Evolutionary conservation across 2,888 invertebrate species (phyloP).

Genomic region (Cosmia trapezina): DNA sequence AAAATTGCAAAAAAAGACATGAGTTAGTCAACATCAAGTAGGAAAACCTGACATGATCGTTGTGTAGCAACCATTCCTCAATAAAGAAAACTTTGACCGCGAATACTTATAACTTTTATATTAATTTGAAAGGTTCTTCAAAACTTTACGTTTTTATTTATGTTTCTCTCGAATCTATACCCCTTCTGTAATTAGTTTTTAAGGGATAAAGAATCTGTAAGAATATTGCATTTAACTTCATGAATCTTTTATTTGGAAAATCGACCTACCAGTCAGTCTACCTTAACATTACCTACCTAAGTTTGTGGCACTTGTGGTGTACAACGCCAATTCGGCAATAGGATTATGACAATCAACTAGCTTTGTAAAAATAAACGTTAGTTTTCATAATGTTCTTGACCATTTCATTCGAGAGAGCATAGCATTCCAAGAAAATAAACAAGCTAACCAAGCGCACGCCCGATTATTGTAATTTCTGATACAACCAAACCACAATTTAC

Average conservation of each 20-base stretch:
- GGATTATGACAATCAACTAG: background rate
- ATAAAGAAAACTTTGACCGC: background rate
- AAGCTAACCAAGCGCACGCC: background rate
- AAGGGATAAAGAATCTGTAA: background rate
- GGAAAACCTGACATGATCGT: background rate
- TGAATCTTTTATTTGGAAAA: background rate
- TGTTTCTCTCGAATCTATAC: background rate
- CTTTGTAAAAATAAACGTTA: background rate
- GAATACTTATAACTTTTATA: conserved; percentile 5
- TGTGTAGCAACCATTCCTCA: background rate
- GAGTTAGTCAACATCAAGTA: background rate
- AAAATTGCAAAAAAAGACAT: background rate
- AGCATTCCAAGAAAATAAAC: conserved; percentile 10
- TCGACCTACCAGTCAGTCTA: too few species aligned
- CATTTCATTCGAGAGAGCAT: background rate
- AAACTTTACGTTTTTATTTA: background rate
- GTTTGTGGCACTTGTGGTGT: too few species aligned
- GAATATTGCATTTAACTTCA: background rate
- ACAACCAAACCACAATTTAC: conserved; percentile 16
- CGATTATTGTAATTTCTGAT: conserved; percentile 20
- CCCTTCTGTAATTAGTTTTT: background rate
- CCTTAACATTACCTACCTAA: too few species aligned
- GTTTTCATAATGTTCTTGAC: background rate
- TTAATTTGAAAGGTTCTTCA: background rate
- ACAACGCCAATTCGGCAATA: background rate